phyloP scores from a whole-genome alignment of 2,888 invertebrate genomes.

The Chloroclystis v-ata region DNA sequence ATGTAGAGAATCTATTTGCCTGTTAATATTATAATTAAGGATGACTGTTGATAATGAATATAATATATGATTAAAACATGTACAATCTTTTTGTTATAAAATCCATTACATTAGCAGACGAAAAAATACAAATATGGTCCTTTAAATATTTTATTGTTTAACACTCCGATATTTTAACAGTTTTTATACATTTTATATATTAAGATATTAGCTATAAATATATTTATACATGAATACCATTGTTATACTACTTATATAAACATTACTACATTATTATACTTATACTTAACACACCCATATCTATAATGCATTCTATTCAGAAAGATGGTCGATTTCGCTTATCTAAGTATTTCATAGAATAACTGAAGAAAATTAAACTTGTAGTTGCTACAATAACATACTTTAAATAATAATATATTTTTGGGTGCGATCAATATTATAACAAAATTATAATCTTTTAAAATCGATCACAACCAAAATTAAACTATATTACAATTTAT shows the following conservation, averaged over 20 bases:
- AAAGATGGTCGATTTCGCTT: neutral
- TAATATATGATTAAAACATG: no score
- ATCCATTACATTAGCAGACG: no score
- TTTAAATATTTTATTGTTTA: constrained; percentile 28
- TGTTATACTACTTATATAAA: constrained; percentile 6
- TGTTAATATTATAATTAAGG: no score
- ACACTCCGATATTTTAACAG: constrained; percentile 24
- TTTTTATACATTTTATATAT: constrained; percentile 30
- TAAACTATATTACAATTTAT: constrained; percentile 20
- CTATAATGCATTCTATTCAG: constrained; percentile 1
- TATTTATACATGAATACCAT: constrained; percentile 19
- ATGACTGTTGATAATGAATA: no score
- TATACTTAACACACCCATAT: neutral
- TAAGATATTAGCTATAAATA: constrained; percentile 16
- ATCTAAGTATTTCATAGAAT: neutral
- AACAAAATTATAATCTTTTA: constrained; percentile 28
- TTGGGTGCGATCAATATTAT: constrained; percentile 66
- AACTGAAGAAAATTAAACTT: neutral
- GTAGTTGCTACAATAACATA: neutral
- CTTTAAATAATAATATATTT: constrained; percentile 31
- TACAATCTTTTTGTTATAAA: no score
- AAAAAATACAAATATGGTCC: constrained; percentile 12
- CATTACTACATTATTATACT: neutral
- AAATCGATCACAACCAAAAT: constrained; percentile 73
- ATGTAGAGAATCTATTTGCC: no score